These are phyloP conservation scores for Sphaerophoria rueppellii DNA, from an alignment of 2,888 invertebrate genomes.

Conservation along the genomic window DNA sequence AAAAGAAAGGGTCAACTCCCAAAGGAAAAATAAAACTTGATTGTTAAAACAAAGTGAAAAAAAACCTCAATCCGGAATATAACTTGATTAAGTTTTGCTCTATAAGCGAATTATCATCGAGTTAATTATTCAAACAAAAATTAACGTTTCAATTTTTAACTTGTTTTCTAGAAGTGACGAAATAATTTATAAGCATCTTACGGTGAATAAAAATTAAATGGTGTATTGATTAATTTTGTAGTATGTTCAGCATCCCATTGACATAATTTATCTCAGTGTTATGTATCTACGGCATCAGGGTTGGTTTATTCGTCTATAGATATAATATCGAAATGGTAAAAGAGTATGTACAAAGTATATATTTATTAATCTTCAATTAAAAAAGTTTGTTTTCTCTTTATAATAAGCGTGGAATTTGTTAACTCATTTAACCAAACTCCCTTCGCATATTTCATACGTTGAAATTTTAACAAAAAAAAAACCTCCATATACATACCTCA, in stretches of 20 bases:
- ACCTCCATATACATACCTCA: too few species aligned
- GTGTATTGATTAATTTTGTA: conserved; percentile 25
- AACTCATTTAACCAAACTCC: too few species aligned
- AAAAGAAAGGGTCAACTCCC: conserved; percentile 38
- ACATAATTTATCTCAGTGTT: conserved; percentile 12
- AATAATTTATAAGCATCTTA: not conserved
- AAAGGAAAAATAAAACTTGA: conserved; percentile 43
- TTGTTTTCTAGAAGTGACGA: not conserved
- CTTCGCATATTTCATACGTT: too few species aligned
- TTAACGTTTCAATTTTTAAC: conserved; percentile 13
- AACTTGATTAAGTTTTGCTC: not conserved
- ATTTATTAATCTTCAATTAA: not conserved
- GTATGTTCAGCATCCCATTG: conserved; percentile 16
- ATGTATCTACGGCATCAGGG: not conserved
- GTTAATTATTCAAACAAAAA: too few species aligned
- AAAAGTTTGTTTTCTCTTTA: not conserved
- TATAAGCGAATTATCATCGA: not conserved
- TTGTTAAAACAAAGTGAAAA: conserved; percentile 33
- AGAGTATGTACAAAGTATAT: not conserved
- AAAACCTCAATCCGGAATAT: conserved; percentile 16
- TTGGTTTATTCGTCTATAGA: not conserved
- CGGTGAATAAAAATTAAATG: not conserved
- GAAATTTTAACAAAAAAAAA: too few species aligned
- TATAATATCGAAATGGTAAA: not conserved
- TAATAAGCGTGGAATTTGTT: too few species aligned